phyloP scores from a whole-genome alignment of 2,888 invertebrate genomes.

The Drosophila antonietae region DNA sequence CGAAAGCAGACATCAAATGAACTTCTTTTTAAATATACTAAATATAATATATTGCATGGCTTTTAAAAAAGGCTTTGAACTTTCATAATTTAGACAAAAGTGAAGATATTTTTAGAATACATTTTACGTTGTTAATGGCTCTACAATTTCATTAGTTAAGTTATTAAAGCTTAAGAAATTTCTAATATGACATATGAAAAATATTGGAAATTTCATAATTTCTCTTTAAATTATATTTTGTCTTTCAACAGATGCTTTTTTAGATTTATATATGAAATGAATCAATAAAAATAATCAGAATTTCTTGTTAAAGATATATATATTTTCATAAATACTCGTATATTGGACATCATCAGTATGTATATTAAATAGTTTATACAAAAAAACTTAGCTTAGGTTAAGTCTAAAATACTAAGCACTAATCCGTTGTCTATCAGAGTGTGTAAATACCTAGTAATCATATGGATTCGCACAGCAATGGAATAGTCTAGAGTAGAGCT shows the following conservation, averaged over 20 bases:
- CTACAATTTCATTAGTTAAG: too few species aligned
- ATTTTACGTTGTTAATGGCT: not conserved
- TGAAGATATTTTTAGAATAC: not conserved
- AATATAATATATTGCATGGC: not conserved
- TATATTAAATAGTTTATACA: slow-evolving; percentile 56
- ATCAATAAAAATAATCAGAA: too few species aligned
- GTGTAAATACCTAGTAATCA: slow-evolving; percentile 36
- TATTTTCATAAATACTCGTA: slow-evolving; percentile 25
- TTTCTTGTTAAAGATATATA: slow-evolving; percentile 13
- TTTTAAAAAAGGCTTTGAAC: not conserved
- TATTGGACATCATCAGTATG: slow-evolving; percentile 53
- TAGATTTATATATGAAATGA: too few species aligned
- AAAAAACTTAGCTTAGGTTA: slow-evolving; percentile 41
- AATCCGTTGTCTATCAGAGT: slow-evolving; percentile 43
- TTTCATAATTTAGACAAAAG: not conserved
- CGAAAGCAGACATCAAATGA: not conserved
- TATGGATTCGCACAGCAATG: slow-evolving; percentile 56
- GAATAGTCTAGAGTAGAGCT: slow-evolving; percentile 36
- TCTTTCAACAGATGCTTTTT: too few species aligned
- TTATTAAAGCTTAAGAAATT: not conserved
- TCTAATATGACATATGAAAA: not conserved
- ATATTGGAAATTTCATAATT: not conserved
- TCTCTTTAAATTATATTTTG: not conserved
- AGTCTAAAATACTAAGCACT: slow-evolving; percentile 41
- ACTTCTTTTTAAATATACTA: not conserved